These are phyloP conservation scores for Sarcophaga subvicina DNA, from an alignment of 2,888 invertebrate species.

Conservation along the genomic window DNA sequence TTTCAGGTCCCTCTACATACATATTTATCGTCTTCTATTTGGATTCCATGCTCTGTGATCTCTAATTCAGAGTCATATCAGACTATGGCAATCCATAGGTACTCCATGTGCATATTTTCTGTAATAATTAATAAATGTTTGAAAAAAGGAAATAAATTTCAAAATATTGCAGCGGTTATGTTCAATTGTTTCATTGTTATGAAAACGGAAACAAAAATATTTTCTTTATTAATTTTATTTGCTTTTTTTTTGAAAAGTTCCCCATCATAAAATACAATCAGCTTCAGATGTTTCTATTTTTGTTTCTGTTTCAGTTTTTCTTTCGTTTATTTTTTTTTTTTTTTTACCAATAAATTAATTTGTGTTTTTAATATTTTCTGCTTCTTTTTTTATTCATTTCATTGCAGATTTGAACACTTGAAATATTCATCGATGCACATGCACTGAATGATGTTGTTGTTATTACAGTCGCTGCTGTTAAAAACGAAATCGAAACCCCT, in stretches of 20 bases:
- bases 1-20: too few species aligned
- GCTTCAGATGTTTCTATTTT: not conserved
- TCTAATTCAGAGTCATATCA: too few species aligned
- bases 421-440: slow-evolving; percentile 45
- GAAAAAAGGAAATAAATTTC: not conserved
- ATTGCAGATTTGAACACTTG: slow-evolving; percentile 73
- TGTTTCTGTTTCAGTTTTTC: not conserved
- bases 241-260: not conserved
- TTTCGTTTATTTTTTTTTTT: not conserved
- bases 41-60: too few species aligned
- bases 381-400: slow-evolving; percentile 64
- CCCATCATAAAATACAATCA: slow-evolving; percentile 50
- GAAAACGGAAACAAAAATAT: too few species aligned
- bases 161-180: too few species aligned
- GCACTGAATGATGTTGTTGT: not conserved
- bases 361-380: slow-evolving; percentile 12
- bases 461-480: not conserved
- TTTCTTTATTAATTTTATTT: too few species aligned
- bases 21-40: too few species aligned
- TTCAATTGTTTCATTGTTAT: too few species aligned
- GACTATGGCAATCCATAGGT: too few species aligned
- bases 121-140: not conserved
- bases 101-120: too few species aligned
- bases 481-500: slow-evolving; percentile 36
- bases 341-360: slow-evolving; percentile 15